Base-by-base conservation (phyloP, 2,113 vertebrate genomes). In the Gymnocephalus cernua region DNA sequence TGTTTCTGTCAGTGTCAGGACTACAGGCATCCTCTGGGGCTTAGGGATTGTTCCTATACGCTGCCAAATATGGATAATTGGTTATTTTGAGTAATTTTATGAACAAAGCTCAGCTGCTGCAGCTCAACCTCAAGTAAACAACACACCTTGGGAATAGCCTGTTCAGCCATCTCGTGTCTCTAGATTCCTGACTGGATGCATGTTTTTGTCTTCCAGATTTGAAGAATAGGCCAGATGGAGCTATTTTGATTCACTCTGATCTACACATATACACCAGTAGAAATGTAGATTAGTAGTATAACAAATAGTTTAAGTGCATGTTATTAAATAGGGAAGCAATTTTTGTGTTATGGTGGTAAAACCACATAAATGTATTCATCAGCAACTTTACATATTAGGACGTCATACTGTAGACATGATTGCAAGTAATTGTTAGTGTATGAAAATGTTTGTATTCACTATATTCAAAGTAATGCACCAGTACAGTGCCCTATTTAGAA, bases 61-160 rank as follows among this genome's bases (percentile, higher is more conserved):
- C 92, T 73, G 88, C 88, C 88, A 93, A 92, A 94, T 89, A 95
- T 65, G 89, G 88, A 93, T 95, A 95, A 95, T 95, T 95, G 93
- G 90, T 94, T 95, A 95, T 95, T 95, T 94, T 94, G 91, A 93
- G 94, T 95, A 92, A 94, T 94, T 95, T 87, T 89, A 85, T 87
- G 83, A 93, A 94, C 91, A 92, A 90, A 94, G 91, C 93, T 94
- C 93, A 93, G 93, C 94, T 94, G 94, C 90, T 82, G 85, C 80
- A 82, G 89, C 88, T 93, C 92, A 93, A 93, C 85, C 92, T 93
- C 89, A 83, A 91, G 92, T 93, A 95, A 95, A 92, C 88, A 91
- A 89, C 86, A 83, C 87, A 93, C 91, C 88, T 89, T 93, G 93
- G 95, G 93, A 95, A 95, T 94, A 93, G 75, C 88, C 84, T 82